Base-by-base conservation (phyloP, 2,888 invertebrate genomes). In the Lithophane leautieri region DNA sequence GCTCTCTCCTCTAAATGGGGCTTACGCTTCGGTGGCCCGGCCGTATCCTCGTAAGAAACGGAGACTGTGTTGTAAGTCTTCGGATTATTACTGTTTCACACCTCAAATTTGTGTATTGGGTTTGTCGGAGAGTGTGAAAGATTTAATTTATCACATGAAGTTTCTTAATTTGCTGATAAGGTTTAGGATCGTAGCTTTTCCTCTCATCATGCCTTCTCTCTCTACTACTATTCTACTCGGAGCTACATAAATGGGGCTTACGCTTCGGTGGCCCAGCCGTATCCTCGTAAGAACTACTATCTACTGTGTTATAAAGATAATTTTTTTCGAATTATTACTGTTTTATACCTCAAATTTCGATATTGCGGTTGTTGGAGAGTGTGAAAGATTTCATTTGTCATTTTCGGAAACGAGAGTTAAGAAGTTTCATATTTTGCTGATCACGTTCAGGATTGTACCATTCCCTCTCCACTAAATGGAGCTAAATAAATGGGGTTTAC, bases 1-100 rank as follows among this genome's bases (percentile, higher is more conserved):
- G 93, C 95, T 95, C 95, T 95, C 95, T 95, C 94, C 88, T 91
- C 90, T 94, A 93, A 93, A 94, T 94, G 93, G 94, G 92, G 89
- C 93, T 93, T 90, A 94, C 94, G 95, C 94, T 93, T 92, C 92
- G 94, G 76, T 94, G 94, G 89, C 87, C 90, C 83, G 86, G 90
- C 88, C 84, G 90, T 90, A 92, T 94, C 93, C 93, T 93, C 91
- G 82, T 87, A 74, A 71, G 86, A 85, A 85, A 85, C 82, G 66
- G 77, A 82, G 77, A 82, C 63, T 58, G 63, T 63, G 66, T 58
- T 80, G 28, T 56, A 71, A 52, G 56, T 71, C 34, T 65, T 78
- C 40, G 9, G 60, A 69, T 80, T 82, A 71, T 81, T 72, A 42
- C 16, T 40, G 50, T 70, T 72, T 76, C 69, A 61, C 62, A 70